Evolutionary conservation across 2,797 vertebrate genomes (phyloP).

Genomic region (Lepus townsendii): DNA sequence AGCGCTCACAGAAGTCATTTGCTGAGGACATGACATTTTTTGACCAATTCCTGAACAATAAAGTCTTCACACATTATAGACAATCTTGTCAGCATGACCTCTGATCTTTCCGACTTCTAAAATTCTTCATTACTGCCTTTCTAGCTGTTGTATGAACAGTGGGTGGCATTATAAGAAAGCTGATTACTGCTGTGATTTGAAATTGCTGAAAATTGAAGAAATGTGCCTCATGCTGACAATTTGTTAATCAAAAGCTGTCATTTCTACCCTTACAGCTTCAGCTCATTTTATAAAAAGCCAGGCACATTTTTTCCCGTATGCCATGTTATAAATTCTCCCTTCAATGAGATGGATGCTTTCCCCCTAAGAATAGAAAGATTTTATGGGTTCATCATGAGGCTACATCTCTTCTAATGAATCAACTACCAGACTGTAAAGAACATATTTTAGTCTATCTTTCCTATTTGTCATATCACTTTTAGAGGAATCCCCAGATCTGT

Average conservation of each 20-base stretch:
- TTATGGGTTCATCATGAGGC: conserved; percentile 40
- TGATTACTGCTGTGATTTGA: conserved; percentile 74
- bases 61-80: conserved; percentile 28
- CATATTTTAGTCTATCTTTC: neutral
- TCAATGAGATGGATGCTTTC: conserved; percentile 37
- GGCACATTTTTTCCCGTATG: conserved; percentile 55
- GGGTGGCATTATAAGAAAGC: conserved; percentile 63
- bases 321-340: neutral
- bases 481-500: conserved; percentile 28
- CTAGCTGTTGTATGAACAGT: conserved; percentile 3
- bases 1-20: conserved; percentile 44
- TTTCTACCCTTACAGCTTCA: neutral
- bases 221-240: conserved; percentile 35
- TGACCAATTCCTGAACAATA: neutral
- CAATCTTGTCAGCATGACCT: neutral
- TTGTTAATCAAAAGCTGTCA: conserved; percentile 76
- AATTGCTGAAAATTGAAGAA: conserved; percentile 68
- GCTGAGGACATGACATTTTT: conserved; percentile 7
- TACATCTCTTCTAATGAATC: conserved; percentile 53
- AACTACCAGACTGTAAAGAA: conserved; percentile 39
- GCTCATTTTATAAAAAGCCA: conserved; percentile 22
- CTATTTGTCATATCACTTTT: conserved; percentile 17
- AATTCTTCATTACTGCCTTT: conserved; percentile 19
- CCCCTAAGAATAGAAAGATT: conserved; percentile 37
- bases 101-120: neutral